Conservation (phyloP, 2,797 vertebrate genomes). For the Sardinella longiceps region DNA sequence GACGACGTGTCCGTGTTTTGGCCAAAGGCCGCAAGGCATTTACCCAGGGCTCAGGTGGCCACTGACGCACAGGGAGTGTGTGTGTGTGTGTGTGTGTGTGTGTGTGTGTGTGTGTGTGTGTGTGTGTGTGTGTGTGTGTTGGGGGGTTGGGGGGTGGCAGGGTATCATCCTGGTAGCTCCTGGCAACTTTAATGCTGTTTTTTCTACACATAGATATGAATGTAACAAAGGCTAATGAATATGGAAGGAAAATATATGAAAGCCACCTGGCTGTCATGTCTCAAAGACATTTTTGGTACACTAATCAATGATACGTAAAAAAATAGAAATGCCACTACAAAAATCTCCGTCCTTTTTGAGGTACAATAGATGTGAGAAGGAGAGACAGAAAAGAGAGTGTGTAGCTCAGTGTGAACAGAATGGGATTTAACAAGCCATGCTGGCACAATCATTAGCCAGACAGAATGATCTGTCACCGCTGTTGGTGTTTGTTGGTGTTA, state of each 20-base stretch:
- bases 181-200: background rate
- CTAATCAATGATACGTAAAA: background rate
- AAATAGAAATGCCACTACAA: background rate
- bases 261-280: background rate
- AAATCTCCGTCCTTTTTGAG: background rate
- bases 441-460: background rate
- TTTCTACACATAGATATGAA: background rate
- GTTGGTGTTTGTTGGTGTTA: background rate
- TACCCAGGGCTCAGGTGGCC: constrained; percentile 64
- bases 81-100: background rate
- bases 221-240: background rate
- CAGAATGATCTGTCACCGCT: background rate
- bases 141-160: background rate
- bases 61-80: background rate
- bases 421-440: background rate
- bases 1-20: background rate
- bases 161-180: background rate
- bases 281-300: background rate
- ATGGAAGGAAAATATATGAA: background rate
- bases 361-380: background rate
- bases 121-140: background rate
- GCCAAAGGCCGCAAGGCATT: constrained; percentile 40
- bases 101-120: background rate
- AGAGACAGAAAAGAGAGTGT: background rate
- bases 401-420: background rate